Evolutionary conservation across 2,797 vertebrate species (phyloP).

Genomic region (Pyrrhura leucotis): DNA sequence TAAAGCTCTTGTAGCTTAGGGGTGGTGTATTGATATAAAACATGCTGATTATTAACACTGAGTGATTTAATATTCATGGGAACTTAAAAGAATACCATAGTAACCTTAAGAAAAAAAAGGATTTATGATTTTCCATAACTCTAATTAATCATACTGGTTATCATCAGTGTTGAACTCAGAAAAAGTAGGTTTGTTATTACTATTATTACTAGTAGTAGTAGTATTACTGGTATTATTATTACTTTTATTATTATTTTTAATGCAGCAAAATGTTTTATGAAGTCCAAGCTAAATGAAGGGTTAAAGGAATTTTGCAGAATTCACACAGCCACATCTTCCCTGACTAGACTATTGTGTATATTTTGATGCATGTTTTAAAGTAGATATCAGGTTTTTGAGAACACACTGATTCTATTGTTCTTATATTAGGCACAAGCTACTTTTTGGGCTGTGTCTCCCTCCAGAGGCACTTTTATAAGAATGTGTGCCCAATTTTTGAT

Average conservation of each 20-base stretch:
- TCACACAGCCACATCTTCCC: background rate
- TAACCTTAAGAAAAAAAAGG: background rate
- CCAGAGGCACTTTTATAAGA: constrained; percentile 73
- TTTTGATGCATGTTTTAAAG: background rate
- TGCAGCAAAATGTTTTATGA: background rate
- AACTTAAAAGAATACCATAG: background rate
- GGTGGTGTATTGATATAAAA: background rate
- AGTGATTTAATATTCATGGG: background rate
- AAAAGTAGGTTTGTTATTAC: background rate
- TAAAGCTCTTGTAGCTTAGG: background rate
- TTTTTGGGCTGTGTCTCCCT: constrained; percentile 80
- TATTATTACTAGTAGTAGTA: background rate
- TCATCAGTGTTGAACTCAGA: background rate
- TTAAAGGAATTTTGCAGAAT: background rate
- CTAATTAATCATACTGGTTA: background rate
- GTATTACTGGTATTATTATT: background rate
- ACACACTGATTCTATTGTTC: background rate
- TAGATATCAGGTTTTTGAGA: background rate
- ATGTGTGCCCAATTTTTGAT: background rate
- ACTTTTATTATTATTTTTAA: background rate
- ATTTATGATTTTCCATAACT: background rate
- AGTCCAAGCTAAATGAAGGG: background rate
- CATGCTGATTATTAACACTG: background rate
- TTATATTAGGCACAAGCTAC: constrained; percentile 22
- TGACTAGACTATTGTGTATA: background rate